Conservation (phyloP, 2,797 vertebrate genomes). For the Anolis apletophallus region DNA sequence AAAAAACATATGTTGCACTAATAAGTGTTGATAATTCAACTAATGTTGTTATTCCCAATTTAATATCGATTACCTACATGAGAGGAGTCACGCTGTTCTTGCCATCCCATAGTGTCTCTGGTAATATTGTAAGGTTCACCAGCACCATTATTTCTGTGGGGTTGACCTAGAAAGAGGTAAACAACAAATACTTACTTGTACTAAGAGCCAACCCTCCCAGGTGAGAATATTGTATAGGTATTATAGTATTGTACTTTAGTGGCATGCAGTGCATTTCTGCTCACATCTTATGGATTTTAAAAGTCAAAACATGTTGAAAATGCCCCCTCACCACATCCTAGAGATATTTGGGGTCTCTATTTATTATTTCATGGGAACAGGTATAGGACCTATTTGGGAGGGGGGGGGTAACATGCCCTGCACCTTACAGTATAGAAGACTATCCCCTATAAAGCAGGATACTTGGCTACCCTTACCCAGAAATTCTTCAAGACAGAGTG, state of each 20-base stretch:
- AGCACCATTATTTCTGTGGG: slow-evolving; percentile 81
- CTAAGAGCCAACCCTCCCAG: neutral
- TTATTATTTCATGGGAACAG: too few species aligned
- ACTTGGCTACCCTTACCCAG: neutral
- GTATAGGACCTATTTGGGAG: too few species aligned
- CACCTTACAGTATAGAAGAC: too few species aligned
- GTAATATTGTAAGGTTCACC: slow-evolving; percentile 68
- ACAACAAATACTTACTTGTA: slow-evolving; percentile 24
- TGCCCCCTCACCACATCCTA: too few species aligned
- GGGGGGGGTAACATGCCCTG: too few species aligned
- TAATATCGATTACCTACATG: slow-evolving; percentile 74
- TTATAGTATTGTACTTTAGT: too few species aligned
- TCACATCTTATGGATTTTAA: too few species aligned
- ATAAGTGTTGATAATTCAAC: too few species aligned
- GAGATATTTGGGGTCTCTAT: too few species aligned
- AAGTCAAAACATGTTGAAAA: too few species aligned
- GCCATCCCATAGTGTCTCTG: slow-evolving; percentile 74
- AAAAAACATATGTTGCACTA: neutral
- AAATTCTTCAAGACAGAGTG: slow-evolving; percentile 15
- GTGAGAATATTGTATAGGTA: neutral
- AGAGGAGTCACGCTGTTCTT: slow-evolving; percentile 75
- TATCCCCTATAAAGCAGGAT: neutral
- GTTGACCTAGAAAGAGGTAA: slow-evolving; percentile 75
- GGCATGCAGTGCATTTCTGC: too few species aligned
- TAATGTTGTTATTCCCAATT: neutral